Conservation (phyloP, 2,113 vertebrate species). For the Sylvia atricapilla region DNA sequence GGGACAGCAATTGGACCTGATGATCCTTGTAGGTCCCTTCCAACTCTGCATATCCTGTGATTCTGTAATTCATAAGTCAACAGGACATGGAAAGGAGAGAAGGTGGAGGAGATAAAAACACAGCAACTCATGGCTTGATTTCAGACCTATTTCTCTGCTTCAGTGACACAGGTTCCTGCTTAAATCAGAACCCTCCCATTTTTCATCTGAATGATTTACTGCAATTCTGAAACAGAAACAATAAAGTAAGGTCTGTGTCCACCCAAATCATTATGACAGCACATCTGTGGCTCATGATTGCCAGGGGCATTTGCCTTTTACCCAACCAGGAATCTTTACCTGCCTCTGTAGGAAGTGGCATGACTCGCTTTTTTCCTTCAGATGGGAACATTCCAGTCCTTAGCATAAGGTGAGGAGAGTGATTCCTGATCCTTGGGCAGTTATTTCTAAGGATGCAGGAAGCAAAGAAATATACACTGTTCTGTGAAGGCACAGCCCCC, state of each 20-base stretch:
- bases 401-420: not conserved
- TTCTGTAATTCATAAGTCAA: not conserved
- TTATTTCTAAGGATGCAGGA: not conserved
- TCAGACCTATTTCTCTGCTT: not conserved
- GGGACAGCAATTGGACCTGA: rapidly evolving
- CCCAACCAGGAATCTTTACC: not conserved
- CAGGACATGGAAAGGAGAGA: not conserved
- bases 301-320: not conserved
- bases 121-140: not conserved
- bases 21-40: not conserved
- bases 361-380: not conserved
- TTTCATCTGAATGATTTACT: not conserved
- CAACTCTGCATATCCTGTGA: not conserved
- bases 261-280: not conserved
- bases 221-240: not conserved
- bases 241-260: not conserved
- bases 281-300: not conserved
- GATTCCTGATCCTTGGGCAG: not conserved
- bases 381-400: not conserved
- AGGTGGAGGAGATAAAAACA: not conserved
- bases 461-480: not conserved
- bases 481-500: not conserved
- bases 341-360: not conserved
- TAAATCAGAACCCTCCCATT: not conserved
- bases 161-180: not conserved